A percentile compares a stretch with the other conserved stretches of the same genome.
Conservation (phyloP, 2,888 invertebrate species). For the Diarsia rubi region DNA sequence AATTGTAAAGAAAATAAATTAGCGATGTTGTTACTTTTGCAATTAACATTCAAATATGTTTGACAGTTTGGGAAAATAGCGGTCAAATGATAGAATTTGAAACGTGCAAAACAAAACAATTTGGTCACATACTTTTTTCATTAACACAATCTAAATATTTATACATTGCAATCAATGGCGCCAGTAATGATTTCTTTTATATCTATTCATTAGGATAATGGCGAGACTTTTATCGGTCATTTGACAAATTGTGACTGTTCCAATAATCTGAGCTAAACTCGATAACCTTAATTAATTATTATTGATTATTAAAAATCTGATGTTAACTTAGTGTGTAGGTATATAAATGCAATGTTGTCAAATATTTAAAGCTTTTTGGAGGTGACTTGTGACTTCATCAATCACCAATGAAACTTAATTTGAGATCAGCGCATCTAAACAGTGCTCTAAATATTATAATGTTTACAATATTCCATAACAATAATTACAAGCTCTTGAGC, state of each 20-base stretch:
- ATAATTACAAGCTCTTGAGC: neutral
- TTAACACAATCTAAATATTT: neutral
- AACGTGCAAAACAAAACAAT: neutral
- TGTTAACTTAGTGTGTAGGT: neutral
- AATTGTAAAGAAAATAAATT: neutral
- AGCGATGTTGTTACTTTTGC: neutral
- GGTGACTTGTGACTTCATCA: neutral
- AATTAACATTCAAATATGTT: neutral
- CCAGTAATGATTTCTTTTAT: slow-evolving; percentile 8
- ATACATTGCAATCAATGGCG: slow-evolving; percentile 19
- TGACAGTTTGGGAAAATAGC: neutral
- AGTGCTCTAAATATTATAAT: too few relatives aligned
- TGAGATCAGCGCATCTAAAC: neutral
- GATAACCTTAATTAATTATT: slow-evolving; percentile 22
- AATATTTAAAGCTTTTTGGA: neutral
- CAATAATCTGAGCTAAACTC: slow-evolving; percentile 11
- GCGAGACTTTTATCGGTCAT: slow-evolving; percentile 20
- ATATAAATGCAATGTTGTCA: neutral
- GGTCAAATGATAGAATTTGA: neutral
- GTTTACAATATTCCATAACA: neutral
- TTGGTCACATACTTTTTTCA: neutral
- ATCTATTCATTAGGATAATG: neutral
- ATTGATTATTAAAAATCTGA: neutral
- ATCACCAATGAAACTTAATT: neutral
- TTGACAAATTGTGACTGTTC: slow-evolving; percentile 8